Evolutionary conservation across 2,888 invertebrate genomes (phyloP).

Genomic region (Pristionchus arcanus): DNA sequence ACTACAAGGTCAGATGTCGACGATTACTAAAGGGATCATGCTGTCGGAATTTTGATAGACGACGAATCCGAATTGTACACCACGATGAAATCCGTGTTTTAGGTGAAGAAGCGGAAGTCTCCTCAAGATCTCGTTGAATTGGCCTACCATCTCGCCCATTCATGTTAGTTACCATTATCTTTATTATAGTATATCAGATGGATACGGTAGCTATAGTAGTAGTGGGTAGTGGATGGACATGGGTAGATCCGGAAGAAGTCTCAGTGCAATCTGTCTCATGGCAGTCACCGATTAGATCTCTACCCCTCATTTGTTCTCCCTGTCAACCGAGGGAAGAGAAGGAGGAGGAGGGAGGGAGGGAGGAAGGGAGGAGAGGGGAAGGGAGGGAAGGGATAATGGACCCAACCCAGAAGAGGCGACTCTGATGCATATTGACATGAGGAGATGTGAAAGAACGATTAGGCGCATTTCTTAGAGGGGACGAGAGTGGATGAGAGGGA

Average conservation of each 20-base stretch:
- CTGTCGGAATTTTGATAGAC: not conserved
- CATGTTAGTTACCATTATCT: constrained; percentile 52
- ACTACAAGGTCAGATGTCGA: constrained; percentile 60
- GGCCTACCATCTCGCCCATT: constrained; percentile 71
- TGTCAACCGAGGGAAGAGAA: not conserved
- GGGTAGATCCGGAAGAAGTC: not conserved
- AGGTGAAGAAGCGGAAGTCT: constrained; percentile 64
- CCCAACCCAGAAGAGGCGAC: not conserved
- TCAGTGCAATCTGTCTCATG: not conserved
- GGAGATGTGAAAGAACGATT: constrained; percentile 27
- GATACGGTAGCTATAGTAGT: not conserved
- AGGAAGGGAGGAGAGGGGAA: not conserved
- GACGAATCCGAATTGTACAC: not conserved
- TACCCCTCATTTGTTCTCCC: constrained; percentile 36
- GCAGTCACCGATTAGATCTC: constrained; percentile 42
- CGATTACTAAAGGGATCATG: not conserved
- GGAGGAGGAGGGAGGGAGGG: not conserved
- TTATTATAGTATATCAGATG: not conserved
- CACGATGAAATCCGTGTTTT: not conserved
- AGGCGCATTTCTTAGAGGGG: constrained; percentile 32
- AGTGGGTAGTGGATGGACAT: not conserved
- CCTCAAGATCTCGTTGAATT: constrained; percentile 68
- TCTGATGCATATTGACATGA: constrained; percentile 48
- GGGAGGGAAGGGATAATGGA: constrained; percentile 21
- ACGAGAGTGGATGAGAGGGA: not conserved